Percentiles rank a stretch among this genome's conserved stretches.
These are phyloP conservation scores for Sweltsa coloradensis DNA, from an alignment of 1,140 invertebrate species.

Conservation along the genomic window DNA sequence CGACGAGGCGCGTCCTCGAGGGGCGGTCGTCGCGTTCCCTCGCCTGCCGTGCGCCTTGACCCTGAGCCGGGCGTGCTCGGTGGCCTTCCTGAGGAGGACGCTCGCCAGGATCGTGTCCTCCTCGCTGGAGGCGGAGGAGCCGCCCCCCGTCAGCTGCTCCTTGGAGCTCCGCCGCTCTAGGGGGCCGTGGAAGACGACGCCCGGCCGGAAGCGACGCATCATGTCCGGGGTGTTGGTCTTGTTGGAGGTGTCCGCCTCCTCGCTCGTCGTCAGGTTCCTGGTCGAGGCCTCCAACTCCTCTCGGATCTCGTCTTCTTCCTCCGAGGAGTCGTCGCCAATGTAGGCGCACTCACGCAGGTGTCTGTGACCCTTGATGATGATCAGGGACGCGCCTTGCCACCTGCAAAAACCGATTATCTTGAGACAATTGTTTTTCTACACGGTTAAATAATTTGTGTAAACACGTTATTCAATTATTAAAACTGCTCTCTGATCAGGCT, in stretches of 20 bases:
- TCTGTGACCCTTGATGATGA: conserved; percentile 60
- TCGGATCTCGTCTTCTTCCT: conserved; percentile 53
- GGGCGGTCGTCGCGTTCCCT: neutral
- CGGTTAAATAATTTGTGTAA: no score
- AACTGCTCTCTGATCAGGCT: no score
- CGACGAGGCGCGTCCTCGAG: conserved; percentile 15
- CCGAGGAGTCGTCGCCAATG: conserved; percentile 63
- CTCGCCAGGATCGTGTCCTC: neutral
- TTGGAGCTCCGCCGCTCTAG: conserved; percentile 23
- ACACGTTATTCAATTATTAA: no score
- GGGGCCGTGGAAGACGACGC: conserved; percentile 29
- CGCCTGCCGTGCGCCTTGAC: neutral
- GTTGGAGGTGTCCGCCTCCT: conserved; percentile 2
- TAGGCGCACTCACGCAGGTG: conserved; percentile 67
- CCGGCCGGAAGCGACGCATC: conserved; percentile 32
- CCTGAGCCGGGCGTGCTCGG: neutral
- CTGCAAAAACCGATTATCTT: no score
- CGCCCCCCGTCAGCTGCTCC: conserved; percentile 19
- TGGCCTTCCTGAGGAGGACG: neutral
- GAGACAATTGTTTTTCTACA: no score
- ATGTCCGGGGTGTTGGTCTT: conserved; percentile 31
- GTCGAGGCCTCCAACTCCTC: conserved; percentile 27
- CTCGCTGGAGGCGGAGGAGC: neutral
- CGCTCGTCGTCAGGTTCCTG: conserved; percentile 20
- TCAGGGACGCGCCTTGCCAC: conserved; percentile 58